Base-by-base conservation (phyloP, 2,888 invertebrate genomes). In the Lutraria lutraria region DNA sequence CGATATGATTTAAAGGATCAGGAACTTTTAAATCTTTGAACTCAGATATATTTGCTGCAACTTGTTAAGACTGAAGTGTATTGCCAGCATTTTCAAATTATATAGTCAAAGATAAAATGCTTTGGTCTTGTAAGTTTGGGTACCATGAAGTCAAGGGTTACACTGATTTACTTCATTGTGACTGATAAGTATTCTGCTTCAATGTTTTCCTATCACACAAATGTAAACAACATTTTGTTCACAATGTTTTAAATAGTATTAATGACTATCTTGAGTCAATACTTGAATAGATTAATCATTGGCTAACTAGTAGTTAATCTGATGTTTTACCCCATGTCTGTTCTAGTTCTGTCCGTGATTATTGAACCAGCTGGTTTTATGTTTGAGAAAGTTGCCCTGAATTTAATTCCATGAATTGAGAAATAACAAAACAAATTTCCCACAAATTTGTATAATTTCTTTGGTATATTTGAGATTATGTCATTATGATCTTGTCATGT, bases 241-340 rank as follows among this genome's bases (percentile, higher is more conserved):
- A 68, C 54, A 29, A 76, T 29, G 53, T 83, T 29, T 84, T 76
- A 13, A 54, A 53, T 84, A 72, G 76, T 54, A 84, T 84, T 84
- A 72, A 79, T 72, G 8, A 16, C 52, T 84, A 84, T 79, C 84
- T 79, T 54, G 54, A 52, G 68, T 72, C 76, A 84, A 84, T 84
- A 84, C 52, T 84, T 84, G 76, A 79, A 84, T 72, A 21, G 54
- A 72, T 84, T 83, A 68, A 68, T 60, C 60, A n/a, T n/a, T 8
- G n/a, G 12, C 34, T 83, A 15, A 83, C 31, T 68, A 29, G 68
- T 68, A 52, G 16, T 34, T 76, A 25, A 34, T 76, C 76, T 34
- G 76, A 76, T 76, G 76, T 16, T 31, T 34, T 76, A 68, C 25
- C n/a, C 63, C 25, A 68, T 2, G 63, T 68, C 63, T 68, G 25